Evolutionary conservation across 2,888 invertebrate genomes (phyloP).

Genomic region (Aelia acuminata): DNA sequence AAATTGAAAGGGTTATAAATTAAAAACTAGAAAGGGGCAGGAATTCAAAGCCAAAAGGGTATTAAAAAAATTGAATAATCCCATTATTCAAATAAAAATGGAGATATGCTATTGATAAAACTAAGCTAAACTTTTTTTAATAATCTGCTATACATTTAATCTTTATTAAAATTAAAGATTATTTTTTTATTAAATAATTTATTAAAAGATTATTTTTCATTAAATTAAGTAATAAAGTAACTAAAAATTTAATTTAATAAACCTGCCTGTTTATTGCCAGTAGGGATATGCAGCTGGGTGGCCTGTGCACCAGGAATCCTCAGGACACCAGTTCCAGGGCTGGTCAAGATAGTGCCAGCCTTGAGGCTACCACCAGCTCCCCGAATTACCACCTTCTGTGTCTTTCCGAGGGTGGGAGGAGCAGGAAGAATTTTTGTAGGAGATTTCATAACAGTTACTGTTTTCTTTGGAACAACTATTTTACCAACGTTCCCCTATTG

Average conservation of each 20-base stretch:
- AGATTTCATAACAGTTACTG: slow-evolving; percentile 75
- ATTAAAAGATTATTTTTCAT: no score
- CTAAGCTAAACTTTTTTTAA: no score
- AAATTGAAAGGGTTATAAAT: no score
- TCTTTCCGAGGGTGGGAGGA: slow-evolving; percentile 69
- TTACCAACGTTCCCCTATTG: slow-evolving; percentile 71
- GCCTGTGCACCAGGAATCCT: slow-evolving; percentile 72
- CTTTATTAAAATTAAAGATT: no score
- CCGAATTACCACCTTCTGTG: slow-evolving; percentile 74
- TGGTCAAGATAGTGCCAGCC: slow-evolving; percentile 63
- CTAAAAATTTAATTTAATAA: background rate
- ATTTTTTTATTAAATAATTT: no score
- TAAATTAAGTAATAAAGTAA: no score
- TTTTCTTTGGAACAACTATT: slow-evolving; percentile 70
- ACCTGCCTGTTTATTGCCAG: slow-evolving; percentile 64
- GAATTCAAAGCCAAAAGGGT: no score
- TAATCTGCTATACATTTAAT: no score
- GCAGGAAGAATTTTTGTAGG: slow-evolving; percentile 81
- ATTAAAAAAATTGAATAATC: no score
- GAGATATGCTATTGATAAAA: no score
- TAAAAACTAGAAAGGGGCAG: no score
- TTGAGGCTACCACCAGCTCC: slow-evolving; percentile 67
- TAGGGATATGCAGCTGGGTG: slow-evolving; percentile 76
- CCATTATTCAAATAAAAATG: no score
- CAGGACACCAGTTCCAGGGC: slow-evolving; percentile 71